Evolutionary conservation across 2,888 invertebrate genomes (phyloP).

Genomic region (Cartodere bifasciata): DNA sequence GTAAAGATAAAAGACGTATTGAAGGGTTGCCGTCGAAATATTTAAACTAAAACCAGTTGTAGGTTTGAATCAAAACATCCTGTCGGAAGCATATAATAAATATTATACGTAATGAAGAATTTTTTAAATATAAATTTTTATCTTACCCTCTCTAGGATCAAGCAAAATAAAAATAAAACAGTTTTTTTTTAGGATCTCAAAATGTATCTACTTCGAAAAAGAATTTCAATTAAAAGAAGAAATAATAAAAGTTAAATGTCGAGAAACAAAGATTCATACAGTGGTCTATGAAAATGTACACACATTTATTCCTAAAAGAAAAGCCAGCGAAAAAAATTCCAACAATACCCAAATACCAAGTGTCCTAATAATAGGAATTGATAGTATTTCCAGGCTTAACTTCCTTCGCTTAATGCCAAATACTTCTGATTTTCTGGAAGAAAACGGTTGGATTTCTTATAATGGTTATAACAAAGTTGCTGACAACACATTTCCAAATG

Average conservation of each 20-base stretch:
- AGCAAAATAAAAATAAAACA: no score
- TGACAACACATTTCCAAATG: slow-evolving; percentile 83
- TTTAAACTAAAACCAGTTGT: no score
- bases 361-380: slow-evolving; percentile 69
- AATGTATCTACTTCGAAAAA: slow-evolving; percentile 36
- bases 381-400: slow-evolving; percentile 72
- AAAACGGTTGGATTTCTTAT: slow-evolving; percentile 32
- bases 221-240: slow-evolving; percentile 32
- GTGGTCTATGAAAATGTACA: slow-evolving; percentile 42
- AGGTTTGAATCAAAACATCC: no score
- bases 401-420: slow-evolving; percentile 61
- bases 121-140: no score
- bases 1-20: no score
- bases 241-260: slow-evolving; percentile 40
- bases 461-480: slow-evolving; percentile 50
- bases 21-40: no score
- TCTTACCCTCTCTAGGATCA: no score
- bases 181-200: slow-evolving; percentile 22
- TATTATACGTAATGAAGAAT: no score
- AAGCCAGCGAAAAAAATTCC: background rate
- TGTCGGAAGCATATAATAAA: no score
- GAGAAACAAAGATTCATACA: slow-evolving; percentile 15
- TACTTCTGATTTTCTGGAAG: slow-evolving; percentile 52
- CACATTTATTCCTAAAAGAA: slow-evolving; percentile 21
- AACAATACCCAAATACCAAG: slow-evolving; percentile 35